Evolutionary conservation across 2,888 invertebrate genomes (phyloP).

Genomic region (Drosophila aldrichi): DNA sequence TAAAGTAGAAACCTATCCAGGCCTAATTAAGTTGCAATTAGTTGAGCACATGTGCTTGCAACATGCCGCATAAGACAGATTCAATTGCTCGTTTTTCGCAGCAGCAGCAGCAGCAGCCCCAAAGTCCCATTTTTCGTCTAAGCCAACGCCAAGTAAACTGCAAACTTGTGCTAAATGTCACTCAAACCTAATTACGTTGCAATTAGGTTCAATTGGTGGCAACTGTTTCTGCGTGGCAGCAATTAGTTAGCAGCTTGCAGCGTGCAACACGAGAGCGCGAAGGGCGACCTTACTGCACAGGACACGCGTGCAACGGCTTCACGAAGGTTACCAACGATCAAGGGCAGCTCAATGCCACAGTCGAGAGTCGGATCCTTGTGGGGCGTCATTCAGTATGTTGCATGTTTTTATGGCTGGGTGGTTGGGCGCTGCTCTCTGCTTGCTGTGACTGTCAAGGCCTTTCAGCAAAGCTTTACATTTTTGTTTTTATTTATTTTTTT

Average conservation of each 20-base stretch:
- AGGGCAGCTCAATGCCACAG: slow-evolving; percentile 72
- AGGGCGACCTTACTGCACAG: slow-evolving; percentile 29
- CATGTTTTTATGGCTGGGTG: background rate
- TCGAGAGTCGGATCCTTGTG: slow-evolving; percentile 45
- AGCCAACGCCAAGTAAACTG: background rate
- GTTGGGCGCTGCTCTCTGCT: background rate
- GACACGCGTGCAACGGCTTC: slow-evolving; percentile 34
- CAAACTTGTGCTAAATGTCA: slow-evolving; percentile 28
- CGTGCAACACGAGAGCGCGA: slow-evolving; percentile 9
- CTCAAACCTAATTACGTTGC: slow-evolving; percentile 53
- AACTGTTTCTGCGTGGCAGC: slow-evolving; percentile 10
- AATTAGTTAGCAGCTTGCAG: slow-evolving; percentile 11
- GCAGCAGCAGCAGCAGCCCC: background rate
- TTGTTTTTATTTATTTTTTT: no score
- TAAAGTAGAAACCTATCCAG: background rate
- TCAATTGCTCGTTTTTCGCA: background rate
- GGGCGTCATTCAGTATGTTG: background rate
- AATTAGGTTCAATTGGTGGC: slow-evolving; percentile 37
- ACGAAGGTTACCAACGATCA: slow-evolving; percentile 71
- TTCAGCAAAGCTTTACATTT: slow-evolving; percentile 17
- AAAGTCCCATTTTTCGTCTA: background rate
- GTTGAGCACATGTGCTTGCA: background rate
- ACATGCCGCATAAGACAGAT: background rate
- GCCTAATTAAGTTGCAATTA: background rate
- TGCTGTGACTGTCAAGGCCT: slow-evolving; percentile 37